Conservation (phyloP, 1,140 invertebrate species). For the Samia ricini region DNA sequence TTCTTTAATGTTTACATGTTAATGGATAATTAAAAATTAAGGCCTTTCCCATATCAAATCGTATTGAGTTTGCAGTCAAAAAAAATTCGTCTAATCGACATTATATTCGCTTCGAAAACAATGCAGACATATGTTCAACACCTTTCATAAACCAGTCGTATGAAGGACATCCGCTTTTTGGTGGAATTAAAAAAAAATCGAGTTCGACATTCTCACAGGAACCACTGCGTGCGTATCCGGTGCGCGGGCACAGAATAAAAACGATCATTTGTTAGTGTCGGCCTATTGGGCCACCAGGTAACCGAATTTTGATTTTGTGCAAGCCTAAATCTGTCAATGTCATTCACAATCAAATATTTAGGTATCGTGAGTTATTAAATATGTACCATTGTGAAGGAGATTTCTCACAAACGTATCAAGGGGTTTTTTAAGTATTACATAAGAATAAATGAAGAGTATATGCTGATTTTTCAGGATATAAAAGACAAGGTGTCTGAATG, state of each 20-base stretch:
- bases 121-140: constrained; percentile 74
- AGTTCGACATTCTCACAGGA: constrained; percentile 74
- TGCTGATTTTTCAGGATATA: too few relatives aligned
- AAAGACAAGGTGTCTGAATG: too few relatives aligned
- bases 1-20: too few relatives aligned
- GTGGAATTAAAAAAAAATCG: constrained; percentile 65
- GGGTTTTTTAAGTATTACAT: too few relatives aligned
- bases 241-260: constrained; percentile 66
- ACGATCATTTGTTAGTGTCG: constrained; percentile 68
- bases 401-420: neutral
- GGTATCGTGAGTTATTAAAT: neutral
- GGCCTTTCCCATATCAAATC: neutral
- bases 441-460: too few relatives aligned
- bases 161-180: constrained; percentile 76
- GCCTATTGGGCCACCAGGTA: constrained; percentile 43
- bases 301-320: constrained; percentile 20
- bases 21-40: too few relatives aligned
- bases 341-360: constrained; percentile 9
- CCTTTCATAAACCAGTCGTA: constrained; percentile 75
- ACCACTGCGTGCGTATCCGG: constrained; percentile 65
- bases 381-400: neutral
- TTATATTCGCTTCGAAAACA: constrained; percentile 41
- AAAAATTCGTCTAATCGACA: constrained; percentile 25
- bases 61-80: constrained; percentile 11
- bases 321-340: constrained; percentile 27